Evolutionary conservation across 2,888 invertebrate genomes (phyloP).

Genomic region (Drosophila bunnanda): DNA sequence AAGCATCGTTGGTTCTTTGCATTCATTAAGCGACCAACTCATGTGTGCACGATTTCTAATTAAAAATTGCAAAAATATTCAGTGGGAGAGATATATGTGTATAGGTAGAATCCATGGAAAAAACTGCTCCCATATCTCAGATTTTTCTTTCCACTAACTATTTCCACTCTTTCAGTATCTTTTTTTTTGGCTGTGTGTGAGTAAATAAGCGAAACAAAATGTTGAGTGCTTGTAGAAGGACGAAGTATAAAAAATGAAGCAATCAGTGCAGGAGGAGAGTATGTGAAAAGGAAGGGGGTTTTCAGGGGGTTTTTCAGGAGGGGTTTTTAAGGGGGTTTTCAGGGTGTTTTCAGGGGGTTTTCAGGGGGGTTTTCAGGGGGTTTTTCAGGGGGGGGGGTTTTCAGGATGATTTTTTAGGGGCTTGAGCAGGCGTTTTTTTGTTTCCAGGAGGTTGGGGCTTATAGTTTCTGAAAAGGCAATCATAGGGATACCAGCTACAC

Average conservation of each 20-base stretch:
- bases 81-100: background rate
- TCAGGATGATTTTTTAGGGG: background rate
- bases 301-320: background rate
- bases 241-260: slow-evolving; percentile 68
- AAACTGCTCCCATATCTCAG: slow-evolving; percentile 16
- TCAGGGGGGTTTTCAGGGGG: background rate
- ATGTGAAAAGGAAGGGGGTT: slow-evolving; percentile 3
- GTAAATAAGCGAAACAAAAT: slow-evolving; percentile 65
- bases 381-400: slow-evolving; percentile 3
- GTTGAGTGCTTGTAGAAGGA: slow-evolving; percentile 38
- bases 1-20: slow-evolving; percentile 60
- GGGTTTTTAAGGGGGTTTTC: background rate
- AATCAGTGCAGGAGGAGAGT: slow-evolving; percentile 52
- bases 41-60: slow-evolving; percentile 82
- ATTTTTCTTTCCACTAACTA: slow-evolving; percentile 7
- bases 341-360: background rate
- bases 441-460: slow-evolving; percentile 8
- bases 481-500: slow-evolving; percentile 70
- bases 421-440: background rate
- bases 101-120: slow-evolving; percentile 12
- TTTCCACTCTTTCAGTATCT: slow-evolving; percentile 4
- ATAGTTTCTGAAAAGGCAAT: slow-evolving; percentile 66
- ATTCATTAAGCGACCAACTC: slow-evolving; percentile 80
- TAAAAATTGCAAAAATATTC: slow-evolving; percentile 82
- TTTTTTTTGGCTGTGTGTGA: slow-evolving; percentile 24